phyloP scores from a whole-genome alignment of 2,888 invertebrate genomes.

The Plusia festucae region DNA sequence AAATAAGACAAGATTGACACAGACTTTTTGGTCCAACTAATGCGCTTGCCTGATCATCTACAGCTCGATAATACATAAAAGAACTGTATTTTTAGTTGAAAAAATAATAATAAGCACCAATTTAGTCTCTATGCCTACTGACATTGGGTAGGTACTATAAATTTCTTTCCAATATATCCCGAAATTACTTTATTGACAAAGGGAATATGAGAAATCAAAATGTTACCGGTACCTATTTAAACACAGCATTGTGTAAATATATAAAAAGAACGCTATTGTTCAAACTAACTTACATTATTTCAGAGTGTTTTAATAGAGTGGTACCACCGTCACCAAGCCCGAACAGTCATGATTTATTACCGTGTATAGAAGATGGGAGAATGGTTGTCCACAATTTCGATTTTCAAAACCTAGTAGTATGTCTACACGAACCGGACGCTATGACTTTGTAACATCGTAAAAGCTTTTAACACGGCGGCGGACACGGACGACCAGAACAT shows the following conservation, averaged over 20 bases:
- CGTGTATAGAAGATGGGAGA: neutral
- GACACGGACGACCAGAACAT: constrained; percentile 16
- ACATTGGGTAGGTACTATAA: no score
- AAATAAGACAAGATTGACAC: no score
- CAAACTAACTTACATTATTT: neutral
- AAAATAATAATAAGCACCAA: no score
- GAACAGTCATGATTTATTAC: neutral
- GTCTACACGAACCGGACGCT: constrained; percentile 2
- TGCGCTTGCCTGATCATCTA: no score
- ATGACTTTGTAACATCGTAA: constrained; percentile 18
- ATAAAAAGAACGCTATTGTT: neutral
- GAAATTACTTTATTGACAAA: no score
- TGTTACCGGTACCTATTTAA: no score
- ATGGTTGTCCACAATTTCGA: neutral
- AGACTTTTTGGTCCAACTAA: no score
- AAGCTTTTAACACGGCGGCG: constrained; percentile 8
- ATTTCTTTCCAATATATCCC: no score
- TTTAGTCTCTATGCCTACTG: no score
- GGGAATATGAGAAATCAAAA: no score
- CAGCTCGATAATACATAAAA: no score
- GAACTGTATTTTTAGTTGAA: no score
- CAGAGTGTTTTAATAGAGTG: neutral
- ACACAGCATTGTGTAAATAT: neutral
- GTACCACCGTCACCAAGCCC: neutral
- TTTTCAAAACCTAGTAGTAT: constrained; percentile 6